Percentiles rank a stretch among this genome's conserved stretches.
Evolutionary conservation across 1,140 invertebrate genomes (phyloP).

Genomic region (Caenorhabditis inopinata): DNA sequence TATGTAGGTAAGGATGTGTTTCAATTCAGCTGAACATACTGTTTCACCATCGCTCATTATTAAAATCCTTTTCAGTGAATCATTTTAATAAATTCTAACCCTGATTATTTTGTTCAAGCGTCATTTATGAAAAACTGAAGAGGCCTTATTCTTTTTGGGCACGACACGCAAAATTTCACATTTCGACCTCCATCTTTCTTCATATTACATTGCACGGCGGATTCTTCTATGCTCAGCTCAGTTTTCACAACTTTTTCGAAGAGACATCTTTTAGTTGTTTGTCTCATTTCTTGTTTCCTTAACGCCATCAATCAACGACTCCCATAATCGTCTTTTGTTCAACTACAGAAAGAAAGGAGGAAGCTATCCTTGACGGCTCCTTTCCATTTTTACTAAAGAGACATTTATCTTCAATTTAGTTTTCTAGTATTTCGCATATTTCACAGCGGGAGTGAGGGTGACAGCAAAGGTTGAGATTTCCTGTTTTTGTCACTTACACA

Average conservation of each 20-base stretch:
- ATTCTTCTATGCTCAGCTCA: too few relatives aligned
- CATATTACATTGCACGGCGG: too few relatives aligned
- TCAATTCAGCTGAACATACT: too few relatives aligned
- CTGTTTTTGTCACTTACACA: constrained; percentile 10
- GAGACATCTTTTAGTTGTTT: background rate
- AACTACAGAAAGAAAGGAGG: background rate
- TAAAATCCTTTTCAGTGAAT: too few relatives aligned
- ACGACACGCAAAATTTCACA: background rate
- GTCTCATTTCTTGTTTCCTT: background rate
- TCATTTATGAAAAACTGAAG: background rate
- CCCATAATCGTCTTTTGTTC: constrained; percentile 31
- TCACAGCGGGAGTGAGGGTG: background rate
- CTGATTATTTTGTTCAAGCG: too few relatives aligned
- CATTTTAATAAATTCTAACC: too few relatives aligned
- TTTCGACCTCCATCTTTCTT: background rate
- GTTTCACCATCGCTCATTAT: too few relatives aligned
- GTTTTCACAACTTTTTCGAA: background rate
- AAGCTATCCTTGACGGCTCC: constrained; percentile 23
- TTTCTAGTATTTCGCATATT: constrained; percentile 15
- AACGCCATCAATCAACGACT: constrained; percentile 25
- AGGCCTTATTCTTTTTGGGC: too few relatives aligned
- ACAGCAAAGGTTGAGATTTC: background rate
- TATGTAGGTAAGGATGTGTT: too few relatives aligned
- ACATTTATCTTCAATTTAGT: constrained; percentile 20
- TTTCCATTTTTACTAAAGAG: background rate